Conservation (phyloP, 2,113 vertebrate genomes). For the Leucopsar rothschildi region DNA sequence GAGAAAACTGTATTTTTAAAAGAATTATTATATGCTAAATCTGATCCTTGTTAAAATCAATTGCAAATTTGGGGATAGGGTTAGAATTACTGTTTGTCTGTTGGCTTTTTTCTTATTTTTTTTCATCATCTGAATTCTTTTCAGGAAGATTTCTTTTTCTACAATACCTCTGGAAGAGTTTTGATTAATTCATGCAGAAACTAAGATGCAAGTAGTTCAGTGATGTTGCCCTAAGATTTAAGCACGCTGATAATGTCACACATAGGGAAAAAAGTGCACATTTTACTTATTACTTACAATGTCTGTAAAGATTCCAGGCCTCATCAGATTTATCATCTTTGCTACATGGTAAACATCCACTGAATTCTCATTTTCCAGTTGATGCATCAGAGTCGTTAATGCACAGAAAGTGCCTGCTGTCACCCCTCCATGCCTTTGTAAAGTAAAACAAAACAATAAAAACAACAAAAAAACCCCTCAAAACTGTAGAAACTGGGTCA, state of each 20-base stretch:
- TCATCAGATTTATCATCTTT: constrained; percentile 92
- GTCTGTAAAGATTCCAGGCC: constrained; percentile 89
- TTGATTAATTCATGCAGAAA: not conserved
- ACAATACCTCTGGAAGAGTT: not conserved
- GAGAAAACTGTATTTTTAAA: not conserved
- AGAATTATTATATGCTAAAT: not conserved
- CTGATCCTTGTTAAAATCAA: not conserved
- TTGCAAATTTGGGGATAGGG: not conserved
- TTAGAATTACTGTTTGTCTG: not conserved
- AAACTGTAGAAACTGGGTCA: not conserved
- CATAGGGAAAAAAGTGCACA: not conserved
- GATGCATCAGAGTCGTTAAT: constrained; percentile 82
- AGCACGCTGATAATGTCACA: not conserved
- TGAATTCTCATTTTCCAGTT: constrained; percentile 85
- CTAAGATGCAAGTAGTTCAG: not conserved
- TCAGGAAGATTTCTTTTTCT: not conserved
- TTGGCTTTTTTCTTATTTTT: not conserved
- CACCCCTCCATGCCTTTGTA: constrained; percentile 85
- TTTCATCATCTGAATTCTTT: not conserved
- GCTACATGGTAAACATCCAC: constrained; percentile 91
- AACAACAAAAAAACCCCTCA: not conserved
- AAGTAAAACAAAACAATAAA: not conserved
- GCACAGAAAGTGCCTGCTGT: constrained; percentile 92
- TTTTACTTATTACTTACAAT: constrained; percentile 76
- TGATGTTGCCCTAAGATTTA: not conserved